phyloP scores from a whole-genome alignment of 2,797 vertebrate species.

The Parauchenoglanis ngamensis region DNA sequence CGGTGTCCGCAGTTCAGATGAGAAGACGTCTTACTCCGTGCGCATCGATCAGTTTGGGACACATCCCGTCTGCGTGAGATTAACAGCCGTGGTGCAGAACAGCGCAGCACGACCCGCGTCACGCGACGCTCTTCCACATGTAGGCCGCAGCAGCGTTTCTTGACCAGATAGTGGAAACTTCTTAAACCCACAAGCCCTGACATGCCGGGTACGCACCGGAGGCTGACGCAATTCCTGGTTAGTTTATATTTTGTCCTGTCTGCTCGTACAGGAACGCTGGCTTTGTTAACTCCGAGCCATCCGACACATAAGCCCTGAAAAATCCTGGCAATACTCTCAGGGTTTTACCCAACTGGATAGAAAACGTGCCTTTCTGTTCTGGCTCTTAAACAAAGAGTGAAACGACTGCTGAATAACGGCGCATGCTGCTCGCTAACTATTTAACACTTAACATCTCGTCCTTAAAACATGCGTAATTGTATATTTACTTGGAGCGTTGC shows the following conservation, averaged over 20 bases:
- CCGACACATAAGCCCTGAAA: neutral
- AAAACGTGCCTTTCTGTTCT: neutral
- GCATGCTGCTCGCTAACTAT: conserved; percentile 4
- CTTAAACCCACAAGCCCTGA: neutral
- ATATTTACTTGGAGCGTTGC: neutral
- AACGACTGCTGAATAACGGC: neutral
- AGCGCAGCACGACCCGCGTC: neutral
- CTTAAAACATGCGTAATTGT: neutral
- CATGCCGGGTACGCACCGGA: neutral
- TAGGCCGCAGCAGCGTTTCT: neutral
- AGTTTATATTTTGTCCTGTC: neutral
- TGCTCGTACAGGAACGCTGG: neutral
- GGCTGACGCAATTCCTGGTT: neutral
- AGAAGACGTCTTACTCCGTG: neutral
- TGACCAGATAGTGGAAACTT: neutral
- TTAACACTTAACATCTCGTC: neutral
- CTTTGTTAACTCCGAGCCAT: neutral
- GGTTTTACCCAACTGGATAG: neutral
- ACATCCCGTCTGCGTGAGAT: neutral
- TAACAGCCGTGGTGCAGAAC: neutral
- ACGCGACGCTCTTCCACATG: neutral
- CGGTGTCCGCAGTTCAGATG: no score
- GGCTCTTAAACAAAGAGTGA: conserved; percentile 8
- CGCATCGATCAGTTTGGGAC: neutral
- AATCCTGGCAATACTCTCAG: neutral